Evolutionary conservation across 2,797 vertebrate genomes (phyloP).

Genomic region (Lepidocolaptes lacrymiger): DNA sequence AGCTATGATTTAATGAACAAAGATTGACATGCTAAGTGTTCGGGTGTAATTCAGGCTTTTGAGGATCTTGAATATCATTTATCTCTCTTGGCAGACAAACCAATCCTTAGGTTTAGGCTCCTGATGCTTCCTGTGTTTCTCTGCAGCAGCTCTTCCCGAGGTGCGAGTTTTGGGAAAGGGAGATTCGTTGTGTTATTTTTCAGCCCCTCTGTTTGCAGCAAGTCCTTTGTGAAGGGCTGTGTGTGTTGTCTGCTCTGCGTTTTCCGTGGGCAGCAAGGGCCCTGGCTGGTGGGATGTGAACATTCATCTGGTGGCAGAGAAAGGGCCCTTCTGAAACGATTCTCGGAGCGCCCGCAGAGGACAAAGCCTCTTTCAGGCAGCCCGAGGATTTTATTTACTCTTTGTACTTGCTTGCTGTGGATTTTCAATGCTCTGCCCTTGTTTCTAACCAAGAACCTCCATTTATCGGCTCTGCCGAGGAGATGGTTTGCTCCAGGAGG

Average conservation of each 20-base stretch:
- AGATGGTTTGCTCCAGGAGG: background rate
- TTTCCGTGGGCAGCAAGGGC: background rate
- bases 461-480: background rate
- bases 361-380: constrained; percentile 22
- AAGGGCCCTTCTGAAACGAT: background rate
- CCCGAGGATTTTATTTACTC: background rate
- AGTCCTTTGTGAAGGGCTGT: fast-evolving
- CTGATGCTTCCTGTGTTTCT: background rate
- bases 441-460: background rate
- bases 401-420: background rate
- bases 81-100: background rate
- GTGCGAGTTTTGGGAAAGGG: background rate
- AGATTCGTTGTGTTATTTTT: background rate
- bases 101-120: background rate
- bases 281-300: background rate
- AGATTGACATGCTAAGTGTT: fast-evolving
- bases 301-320: background rate
- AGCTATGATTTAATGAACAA: background rate
- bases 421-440: background rate
- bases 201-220: fast-evolving
- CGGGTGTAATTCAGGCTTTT: background rate
- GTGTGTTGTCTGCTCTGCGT: fast-evolving
- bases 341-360: fast-evolving
- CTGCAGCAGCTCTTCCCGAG: background rate
- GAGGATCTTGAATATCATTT: background rate